These are phyloP conservation scores for Bombylius discolor DNA, from an alignment of 2,888 invertebrate genomes.

Conservation along the genomic window DNA sequence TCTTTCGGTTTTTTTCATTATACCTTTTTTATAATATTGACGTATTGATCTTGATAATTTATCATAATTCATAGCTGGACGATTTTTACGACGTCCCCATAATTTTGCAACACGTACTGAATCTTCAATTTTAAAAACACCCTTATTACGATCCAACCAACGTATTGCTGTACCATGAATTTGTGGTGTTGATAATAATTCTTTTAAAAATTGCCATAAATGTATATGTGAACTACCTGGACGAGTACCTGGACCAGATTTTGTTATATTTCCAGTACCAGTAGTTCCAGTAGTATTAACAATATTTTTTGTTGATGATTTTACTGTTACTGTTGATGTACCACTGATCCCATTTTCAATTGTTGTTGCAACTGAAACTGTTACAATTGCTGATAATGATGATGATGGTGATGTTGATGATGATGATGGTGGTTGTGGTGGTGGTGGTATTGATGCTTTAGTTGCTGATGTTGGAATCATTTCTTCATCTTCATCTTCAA, in stretches of 20 bases:
- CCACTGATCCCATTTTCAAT: neutral
- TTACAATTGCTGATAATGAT: neutral
- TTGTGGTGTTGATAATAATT: conserved; percentile 78
- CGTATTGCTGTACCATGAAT: conserved; percentile 88
- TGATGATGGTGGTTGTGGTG: neutral
- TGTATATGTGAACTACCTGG: conserved; percentile 82
- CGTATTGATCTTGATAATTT: conserved; percentile 93
- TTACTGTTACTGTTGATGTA: neutral
- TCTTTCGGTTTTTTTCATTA: conserved; percentile 97
- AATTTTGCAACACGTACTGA: conserved; percentile 92
- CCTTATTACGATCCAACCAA: conserved; percentile 90
- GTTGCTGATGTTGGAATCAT: conserved; percentile 26
- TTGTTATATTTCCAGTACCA: neutral
- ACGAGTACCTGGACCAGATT: conserved; percentile 19
- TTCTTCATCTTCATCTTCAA: conserved; percentile 39
- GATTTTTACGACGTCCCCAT: conserved; percentile 96
- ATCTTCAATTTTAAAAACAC: conserved; percentile 98
- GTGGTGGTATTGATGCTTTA: conserved; percentile 21
- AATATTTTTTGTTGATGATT: neutral
- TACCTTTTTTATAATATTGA: conserved; percentile 98
- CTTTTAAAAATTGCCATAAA: conserved; percentile 97
- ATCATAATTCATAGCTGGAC: conserved; percentile 99
- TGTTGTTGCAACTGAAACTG: neutral
- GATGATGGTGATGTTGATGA: neutral
- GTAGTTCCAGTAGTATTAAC: conserved; percentile 9